Percentiles rank a stretch among this genome's conserved stretches.
Conservation (phyloP, 2,888 invertebrate genomes). For the Erebia palarica region DNA sequence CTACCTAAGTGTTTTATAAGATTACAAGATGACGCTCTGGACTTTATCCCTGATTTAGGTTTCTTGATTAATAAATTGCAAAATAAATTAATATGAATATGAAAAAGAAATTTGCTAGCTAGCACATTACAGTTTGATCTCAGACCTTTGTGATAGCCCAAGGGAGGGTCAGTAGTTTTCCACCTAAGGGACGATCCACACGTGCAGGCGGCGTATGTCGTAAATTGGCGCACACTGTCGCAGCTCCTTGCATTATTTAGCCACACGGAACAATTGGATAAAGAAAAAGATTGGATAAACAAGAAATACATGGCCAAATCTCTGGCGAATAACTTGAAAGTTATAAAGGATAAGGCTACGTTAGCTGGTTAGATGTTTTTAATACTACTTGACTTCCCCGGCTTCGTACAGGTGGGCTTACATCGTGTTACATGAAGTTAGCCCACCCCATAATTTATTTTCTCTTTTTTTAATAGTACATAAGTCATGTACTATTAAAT, state of each 20-base stretch:
- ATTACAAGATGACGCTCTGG: too few species aligned
- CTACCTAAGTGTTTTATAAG: neutral
- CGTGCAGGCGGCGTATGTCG: constrained; percentile 27
- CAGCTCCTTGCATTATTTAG: constrained; percentile 31
- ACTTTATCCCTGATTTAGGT: too few species aligned
- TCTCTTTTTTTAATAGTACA: too few species aligned
- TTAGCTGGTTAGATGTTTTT: neutral
- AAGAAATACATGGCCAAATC: constrained; percentile 9
- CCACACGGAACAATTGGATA: constrained; percentile 18
- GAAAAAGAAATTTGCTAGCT: too few species aligned
- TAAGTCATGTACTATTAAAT: too few species aligned
- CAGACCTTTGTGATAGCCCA: neutral
- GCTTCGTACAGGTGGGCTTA: too few species aligned
- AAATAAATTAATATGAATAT: too few species aligned
- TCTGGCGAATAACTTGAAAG: constrained; percentile 8
- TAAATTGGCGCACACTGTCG: constrained; percentile 33
- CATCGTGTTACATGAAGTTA: too few species aligned
- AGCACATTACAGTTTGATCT: neutral
- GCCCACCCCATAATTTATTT: too few species aligned
- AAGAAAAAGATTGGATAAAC: constrained; percentile 13
- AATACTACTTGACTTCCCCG: neutral
- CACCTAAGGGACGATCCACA: constrained; percentile 22
- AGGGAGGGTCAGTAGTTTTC: constrained; percentile 20
- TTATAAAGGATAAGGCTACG: neutral
- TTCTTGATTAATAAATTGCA: too few species aligned